These are phyloP conservation scores for Prionailurus bengalensis DNA, from an alignment of 2,113 vertebrate species.

Conservation along the genomic window DNA sequence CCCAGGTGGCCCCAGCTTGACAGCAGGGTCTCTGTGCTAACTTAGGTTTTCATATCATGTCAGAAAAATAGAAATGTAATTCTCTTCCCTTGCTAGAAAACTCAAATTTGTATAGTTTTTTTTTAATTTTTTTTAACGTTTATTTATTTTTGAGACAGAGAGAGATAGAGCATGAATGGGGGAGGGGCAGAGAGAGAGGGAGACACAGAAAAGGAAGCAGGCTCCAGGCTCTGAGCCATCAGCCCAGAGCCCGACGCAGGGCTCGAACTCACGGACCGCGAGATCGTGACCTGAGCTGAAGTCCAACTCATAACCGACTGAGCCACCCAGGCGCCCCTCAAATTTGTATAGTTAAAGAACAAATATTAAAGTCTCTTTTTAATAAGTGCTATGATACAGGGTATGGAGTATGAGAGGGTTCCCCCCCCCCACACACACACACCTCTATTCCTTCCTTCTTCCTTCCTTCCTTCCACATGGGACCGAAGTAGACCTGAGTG, in stretches of 20 bases:
- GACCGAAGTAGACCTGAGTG: slow-evolving; percentile 54
- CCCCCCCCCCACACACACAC: too few species aligned
- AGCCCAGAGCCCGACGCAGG: too few species aligned
- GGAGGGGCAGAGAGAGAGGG: too few species aligned
- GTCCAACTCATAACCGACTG: too few species aligned
- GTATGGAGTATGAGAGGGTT: neutral
- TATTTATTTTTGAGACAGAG: too few species aligned
- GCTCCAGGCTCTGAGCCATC: too few species aligned
- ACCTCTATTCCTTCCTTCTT: neutral
- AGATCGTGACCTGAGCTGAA: too few species aligned
- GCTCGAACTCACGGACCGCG: too few species aligned
- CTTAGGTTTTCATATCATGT: slow-evolving; percentile 36
- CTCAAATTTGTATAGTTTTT: neutral
- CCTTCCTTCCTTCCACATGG: neutral
- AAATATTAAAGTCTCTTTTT: neutral
- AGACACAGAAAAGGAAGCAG: too few species aligned
- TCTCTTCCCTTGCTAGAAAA: slow-evolving; percentile 6
- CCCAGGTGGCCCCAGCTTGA: neutral
- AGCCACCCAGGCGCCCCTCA: neutral
- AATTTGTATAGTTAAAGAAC: neutral
- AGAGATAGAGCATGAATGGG: too few species aligned
- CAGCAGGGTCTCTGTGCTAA: neutral
- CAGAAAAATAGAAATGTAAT: slow-evolving; percentile 25
- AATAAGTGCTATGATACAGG: neutral
- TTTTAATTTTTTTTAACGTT: too few species aligned